Percentiles rank a stretch among this genome's conserved stretches.
Conservation (phyloP, 1,140 invertebrate genomes). For the Vanessa atalanta region DNA sequence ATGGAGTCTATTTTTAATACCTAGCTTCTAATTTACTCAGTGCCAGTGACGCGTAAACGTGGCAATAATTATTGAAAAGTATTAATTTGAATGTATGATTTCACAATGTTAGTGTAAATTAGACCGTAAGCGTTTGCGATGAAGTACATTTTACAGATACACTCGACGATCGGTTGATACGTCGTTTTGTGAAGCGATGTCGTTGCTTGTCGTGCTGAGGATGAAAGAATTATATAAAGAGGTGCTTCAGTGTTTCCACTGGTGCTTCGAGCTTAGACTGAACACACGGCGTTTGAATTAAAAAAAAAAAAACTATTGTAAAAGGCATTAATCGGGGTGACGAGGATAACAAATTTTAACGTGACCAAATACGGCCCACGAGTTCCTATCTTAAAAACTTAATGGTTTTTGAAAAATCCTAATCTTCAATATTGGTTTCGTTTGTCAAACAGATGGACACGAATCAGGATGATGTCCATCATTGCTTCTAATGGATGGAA, state of each 20-base stretch:
- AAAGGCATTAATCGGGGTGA: not conserved
- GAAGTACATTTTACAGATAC: conserved; percentile 50
- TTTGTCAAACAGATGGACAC: no score
- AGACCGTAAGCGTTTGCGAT: conserved; percentile 59
- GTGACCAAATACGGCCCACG: no score
- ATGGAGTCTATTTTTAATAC: conserved; percentile 72
- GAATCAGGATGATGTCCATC: no score
- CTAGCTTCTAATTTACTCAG: conserved; percentile 55
- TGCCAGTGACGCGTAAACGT: conserved; percentile 52
- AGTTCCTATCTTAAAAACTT: no score
- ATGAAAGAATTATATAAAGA: conserved; percentile 1
- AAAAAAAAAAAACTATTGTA: not conserved
- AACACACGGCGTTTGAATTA: not conserved
- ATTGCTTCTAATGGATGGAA: no score
- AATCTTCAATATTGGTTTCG: no score
- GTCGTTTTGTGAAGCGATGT: conserved; percentile 6
- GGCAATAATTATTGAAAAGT: conserved; percentile 66
- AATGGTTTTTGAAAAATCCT: no score
- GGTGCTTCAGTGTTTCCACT: conserved; percentile 57
- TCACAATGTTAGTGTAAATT: conserved; percentile 46
- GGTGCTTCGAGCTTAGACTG: conserved; percentile 36
- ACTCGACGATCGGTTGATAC: not conserved
- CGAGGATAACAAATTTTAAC: no score
- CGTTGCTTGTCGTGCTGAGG: conserved; percentile 14
- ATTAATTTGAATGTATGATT: conserved; percentile 42